Base-by-base conservation (phyloP, 2,797 vertebrate genomes). In the Cossypha dichroa region DNA sequence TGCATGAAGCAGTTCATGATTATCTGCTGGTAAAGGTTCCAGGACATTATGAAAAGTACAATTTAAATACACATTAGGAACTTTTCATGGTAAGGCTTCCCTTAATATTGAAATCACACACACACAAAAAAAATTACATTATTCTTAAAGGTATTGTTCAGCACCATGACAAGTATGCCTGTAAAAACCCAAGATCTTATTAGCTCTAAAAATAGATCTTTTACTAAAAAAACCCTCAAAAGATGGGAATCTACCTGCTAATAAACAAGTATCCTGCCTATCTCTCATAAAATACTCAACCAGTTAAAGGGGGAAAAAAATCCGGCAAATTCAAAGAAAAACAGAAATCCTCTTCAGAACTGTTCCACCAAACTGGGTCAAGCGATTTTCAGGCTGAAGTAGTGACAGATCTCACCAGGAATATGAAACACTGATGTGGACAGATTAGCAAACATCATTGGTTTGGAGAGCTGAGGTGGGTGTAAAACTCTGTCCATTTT, bases 1-100 rank as follows among this genome's bases (percentile, higher is more conserved):
- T 25, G 20, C 7, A 56, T 0, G 0, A 46, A 67, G 26, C 29
- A 60, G 6, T 38, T 83, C 4, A 46, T 0, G 1, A 74, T 74
- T 74, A 23, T 56, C 63, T 80, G 63, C 52, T 1, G 0, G 11
- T 51, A 49, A 33, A 70, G 1, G 29, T 60, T 67, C 33, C 15
- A 72, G 31, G 28, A 5, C 20, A 16, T 45, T 38, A 48, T 0
- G 0, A 55, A 92, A 95, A 76, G 5, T 10, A 10, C 14, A 33
- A 26, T 59, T 85, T 58, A 77, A 83, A 82, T 48, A 46, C 48
- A 25, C 6, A 17, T 75, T 73, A 58, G 8, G 18, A 74, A 16
- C 33, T 68, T 55, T 58, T 26, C 20, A 31, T 15, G 36, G 11
- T 33, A 66, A 72, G 11, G 3, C 2, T 81, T 88, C 36, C 55